A percentile compares a stretch with the other conserved stretches of the same genome.
Conservation (phyloP, 2,888 invertebrate species). For the Seira ritae region DNA sequence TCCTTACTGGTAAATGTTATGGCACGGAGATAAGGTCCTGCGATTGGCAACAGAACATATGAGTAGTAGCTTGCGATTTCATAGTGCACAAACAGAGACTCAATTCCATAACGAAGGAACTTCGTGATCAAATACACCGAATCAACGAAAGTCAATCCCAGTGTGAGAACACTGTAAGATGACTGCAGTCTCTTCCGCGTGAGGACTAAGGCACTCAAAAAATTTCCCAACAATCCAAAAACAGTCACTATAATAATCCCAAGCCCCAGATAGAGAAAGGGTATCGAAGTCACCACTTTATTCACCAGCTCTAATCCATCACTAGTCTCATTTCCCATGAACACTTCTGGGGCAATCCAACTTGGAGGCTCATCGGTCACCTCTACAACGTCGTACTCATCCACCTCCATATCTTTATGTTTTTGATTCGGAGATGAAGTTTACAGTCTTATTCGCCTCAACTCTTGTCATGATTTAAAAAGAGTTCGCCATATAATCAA, state of each 20-base stretch:
- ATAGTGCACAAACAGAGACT: constrained; percentile 59
- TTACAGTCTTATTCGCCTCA: too few species aligned
- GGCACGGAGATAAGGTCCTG: constrained; percentile 63
- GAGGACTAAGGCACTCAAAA: constrained; percentile 54
- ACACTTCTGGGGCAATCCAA: not conserved
- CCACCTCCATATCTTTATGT: constrained; percentile 8
- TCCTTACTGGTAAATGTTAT: constrained; percentile 67
- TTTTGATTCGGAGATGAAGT: too few species aligned
- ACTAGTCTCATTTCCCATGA: not conserved
- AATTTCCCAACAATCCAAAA: constrained; percentile 59
- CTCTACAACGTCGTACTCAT: constrained; percentile 25
- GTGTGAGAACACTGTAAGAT: constrained; percentile 63
- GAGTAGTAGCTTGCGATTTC: constrained; percentile 54
- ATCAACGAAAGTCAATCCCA: constrained; percentile 64
- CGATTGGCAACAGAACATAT: constrained; percentile 62
- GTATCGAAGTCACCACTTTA: constrained; percentile 49
- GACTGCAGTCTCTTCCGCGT: constrained; percentile 48
- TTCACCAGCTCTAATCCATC: not conserved
- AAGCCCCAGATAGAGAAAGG: constrained; percentile 61
- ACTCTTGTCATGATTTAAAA: too few species aligned
- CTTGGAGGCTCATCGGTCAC: not conserved
- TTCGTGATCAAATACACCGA: constrained; percentile 60
- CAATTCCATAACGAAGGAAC: constrained; percentile 60
- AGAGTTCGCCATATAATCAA: too few species aligned
- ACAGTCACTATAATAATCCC: constrained; percentile 53